A percentile compares a stretch with the other conserved stretches of the same genome.
phyloP scores from a whole-genome alignment of 1,140 invertebrate genomes.

The Medauroidea extradentata region DNA sequence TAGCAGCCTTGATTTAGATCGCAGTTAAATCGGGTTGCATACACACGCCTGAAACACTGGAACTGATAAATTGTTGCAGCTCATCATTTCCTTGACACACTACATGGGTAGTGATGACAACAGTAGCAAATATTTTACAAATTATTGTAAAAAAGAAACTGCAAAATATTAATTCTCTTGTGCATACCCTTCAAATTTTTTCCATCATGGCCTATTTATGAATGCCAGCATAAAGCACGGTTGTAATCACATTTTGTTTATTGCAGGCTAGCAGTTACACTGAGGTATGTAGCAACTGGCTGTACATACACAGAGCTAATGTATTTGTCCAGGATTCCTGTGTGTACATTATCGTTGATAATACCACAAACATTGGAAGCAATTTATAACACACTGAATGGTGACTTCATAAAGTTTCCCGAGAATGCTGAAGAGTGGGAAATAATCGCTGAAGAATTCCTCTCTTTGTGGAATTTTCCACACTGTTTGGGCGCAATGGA shows the following conservation, averaged over 20 bases:
- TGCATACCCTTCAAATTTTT: no score
- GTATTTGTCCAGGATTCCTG: not conserved
- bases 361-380: not conserved
- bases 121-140: no score
- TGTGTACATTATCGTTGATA: not conserved
- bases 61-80: no score
- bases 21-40: no score
- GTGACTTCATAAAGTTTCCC: conserved; percentile 4
- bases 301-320: not conserved
- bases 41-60: no score
- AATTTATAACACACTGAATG: conserved; percentile 1
- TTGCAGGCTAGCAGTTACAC: not conserved
- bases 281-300: not conserved
- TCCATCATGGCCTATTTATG: no score
- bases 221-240: no score
- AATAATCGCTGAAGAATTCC: conserved; percentile 2
- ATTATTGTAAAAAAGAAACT: no score
- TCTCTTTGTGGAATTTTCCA: conserved; percentile 41
- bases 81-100: no score
- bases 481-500: conserved; percentile 42
- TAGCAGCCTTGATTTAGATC: no score
- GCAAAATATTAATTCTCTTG: no score
- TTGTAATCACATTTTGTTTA: not conserved
- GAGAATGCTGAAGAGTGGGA: not conserved
- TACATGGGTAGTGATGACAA: no score